phyloP scores from a whole-genome alignment of 2,797 vertebrate species.

The Lagodon rhomboides region DNA sequence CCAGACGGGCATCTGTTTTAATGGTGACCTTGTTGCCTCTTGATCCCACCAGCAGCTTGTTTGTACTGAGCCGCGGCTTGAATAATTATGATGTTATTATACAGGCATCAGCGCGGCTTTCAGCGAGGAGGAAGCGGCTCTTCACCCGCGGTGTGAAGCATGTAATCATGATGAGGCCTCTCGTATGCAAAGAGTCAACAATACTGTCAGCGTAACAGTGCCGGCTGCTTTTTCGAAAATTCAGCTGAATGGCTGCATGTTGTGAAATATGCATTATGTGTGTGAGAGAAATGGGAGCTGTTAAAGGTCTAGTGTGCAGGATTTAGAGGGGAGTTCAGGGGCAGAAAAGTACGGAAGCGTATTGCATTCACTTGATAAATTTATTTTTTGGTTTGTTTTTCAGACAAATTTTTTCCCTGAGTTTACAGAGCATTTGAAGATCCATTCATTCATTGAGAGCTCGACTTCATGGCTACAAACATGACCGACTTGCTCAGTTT shows the following conservation, averaged over 20 bases:
- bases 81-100: slow-evolving; percentile 25
- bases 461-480: no score
- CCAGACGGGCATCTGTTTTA: slow-evolving; percentile 8
- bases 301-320: no score
- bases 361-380: no score
- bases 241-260: not conserved
- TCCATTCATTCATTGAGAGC: no score
- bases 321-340: no score
- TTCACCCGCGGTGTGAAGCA: slow-evolving; percentile 16
- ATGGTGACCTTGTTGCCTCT: slow-evolving; percentile 9
- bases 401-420: no score
- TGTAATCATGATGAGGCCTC: slow-evolving; percentile 35
- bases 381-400: no score
- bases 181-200: slow-evolving; percentile 5
- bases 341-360: no score
- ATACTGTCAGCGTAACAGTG: not conserved
- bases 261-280: no score
- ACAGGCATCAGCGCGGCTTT: slow-evolving; percentile 10
- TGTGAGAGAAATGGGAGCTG: no score
- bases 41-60: not conserved
- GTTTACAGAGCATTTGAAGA: no score
- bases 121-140: slow-evolving; percentile 19
- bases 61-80: slow-evolving; percentile 19
- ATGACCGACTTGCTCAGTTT: no score
- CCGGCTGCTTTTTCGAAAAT: not conserved